Evolutionary conservation across 1,140 invertebrate genomes (phyloP).

Genomic region (Sogatella furcifera): DNA sequence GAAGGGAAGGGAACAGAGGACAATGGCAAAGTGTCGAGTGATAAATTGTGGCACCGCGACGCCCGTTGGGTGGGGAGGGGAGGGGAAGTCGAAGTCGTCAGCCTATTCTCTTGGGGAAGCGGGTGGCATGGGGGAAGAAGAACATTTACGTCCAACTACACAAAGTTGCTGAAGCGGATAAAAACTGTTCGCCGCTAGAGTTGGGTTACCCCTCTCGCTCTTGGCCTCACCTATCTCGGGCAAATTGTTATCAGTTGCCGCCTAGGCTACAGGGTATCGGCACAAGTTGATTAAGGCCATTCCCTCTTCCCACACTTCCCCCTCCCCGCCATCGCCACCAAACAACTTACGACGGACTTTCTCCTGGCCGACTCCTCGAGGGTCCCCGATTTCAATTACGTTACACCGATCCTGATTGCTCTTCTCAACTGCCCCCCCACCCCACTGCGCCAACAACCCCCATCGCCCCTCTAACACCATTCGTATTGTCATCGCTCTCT

Average conservation of each 20-base stretch:
- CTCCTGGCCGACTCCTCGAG: neutral
- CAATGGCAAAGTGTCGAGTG: slow-evolving; percentile 6
- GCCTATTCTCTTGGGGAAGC: neutral
- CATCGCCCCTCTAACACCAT: neutral
- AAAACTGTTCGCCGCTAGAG: slow-evolving; percentile 8
- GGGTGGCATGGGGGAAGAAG: neutral
- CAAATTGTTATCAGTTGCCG: neutral
- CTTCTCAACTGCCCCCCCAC: neutral
- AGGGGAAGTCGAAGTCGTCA: neutral
- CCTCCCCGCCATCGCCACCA: neutral
- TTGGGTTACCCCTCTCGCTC: neutral
- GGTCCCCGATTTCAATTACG: slow-evolving; percentile 2
- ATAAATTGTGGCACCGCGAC: slow-evolving; percentile 5
- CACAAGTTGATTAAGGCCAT: neutral
- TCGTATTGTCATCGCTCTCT: too few relatives aligned
- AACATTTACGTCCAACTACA: slow-evolving; percentile 12
- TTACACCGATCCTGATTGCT: slow-evolving; percentile 7
- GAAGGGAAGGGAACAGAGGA: neutral
- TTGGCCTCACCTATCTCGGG: neutral
- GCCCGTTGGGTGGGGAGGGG: neutral
- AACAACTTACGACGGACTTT: neutral
- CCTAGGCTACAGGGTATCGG: neutral
- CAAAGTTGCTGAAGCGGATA: slow-evolving; percentile 15
- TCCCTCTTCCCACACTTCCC: neutral
- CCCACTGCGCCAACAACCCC: neutral